Evolutionary conservation across 2,888 invertebrate genomes (phyloP), one percentile per base, ranked within the genome.

Genomic region (Nomada hirtipes): DNA sequence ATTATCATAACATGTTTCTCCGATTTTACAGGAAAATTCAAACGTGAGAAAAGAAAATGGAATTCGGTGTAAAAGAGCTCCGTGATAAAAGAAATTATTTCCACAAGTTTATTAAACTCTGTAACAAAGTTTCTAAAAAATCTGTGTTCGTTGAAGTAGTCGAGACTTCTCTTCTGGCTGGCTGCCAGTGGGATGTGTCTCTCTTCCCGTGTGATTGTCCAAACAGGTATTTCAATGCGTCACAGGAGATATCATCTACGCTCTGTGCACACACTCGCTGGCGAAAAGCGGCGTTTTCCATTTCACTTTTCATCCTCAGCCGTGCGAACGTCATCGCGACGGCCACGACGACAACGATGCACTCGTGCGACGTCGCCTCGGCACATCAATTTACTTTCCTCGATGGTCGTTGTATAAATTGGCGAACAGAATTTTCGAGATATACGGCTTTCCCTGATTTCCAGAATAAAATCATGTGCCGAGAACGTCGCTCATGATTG

Each of bases 361-460:
- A 36, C 61, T 52, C 50, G 10, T 2, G 4, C 15, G 23, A 23
- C 47, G 4, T 63, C 52, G n/a, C 15, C 26, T 26, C 36, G 23
- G 52, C 15, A 60, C 69, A 77, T 75, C 68, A 53, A 71, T 71
- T 59, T 71, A 59, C 76, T 83, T 83, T 79, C 73, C 81, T 74
- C 20, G 20, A 44, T 44, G 53, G 60, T 65, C 55, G 75, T 81
- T 81, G 76, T 69, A 76, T 73, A 60, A 76, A 80, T 73, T 76
- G 69, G 18, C 50, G 23, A 20, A 60, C 47, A 52, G 60, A 50
- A 52, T 20, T 55, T 75, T 36, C 50, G 26, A 64, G 26, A 53
- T 68, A 15, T 13, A 4, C 57, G 55, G 20, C 82, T 87, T 85
- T 85, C 87, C 76, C 86, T 15, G 85, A 79, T 78, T 76, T 86